Conservation (phyloP, 1,140 invertebrate genomes). For the Ips typographus region DNA sequence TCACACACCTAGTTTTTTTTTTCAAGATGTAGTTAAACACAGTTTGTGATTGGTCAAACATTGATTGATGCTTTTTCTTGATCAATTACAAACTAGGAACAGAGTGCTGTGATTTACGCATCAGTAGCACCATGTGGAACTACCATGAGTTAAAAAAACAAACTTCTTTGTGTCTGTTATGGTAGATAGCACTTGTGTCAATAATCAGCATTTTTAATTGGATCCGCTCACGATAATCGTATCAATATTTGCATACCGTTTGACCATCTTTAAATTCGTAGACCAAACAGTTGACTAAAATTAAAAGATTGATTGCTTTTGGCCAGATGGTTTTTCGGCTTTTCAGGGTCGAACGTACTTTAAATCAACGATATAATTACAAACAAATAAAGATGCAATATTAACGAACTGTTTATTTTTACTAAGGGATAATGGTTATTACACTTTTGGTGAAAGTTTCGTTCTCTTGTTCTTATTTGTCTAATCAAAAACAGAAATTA, state of each 20-base stretch:
- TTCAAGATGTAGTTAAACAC: too few species aligned
- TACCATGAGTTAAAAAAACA: neutral
- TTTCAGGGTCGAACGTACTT: slow-evolving; percentile 3
- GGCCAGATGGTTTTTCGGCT: slow-evolving; percentile 1
- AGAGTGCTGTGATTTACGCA: neutral
- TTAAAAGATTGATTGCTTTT: neutral
- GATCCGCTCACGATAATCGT: neutral
- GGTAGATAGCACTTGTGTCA: neutral
- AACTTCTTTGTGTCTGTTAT: neutral
- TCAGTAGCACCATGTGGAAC: neutral
- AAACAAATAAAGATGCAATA: neutral
- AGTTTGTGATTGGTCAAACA: too few species aligned
- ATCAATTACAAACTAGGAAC: neutral
- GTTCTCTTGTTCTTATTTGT: neutral
- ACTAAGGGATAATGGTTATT: neutral
- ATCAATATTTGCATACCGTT: neutral
- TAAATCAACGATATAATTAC: slow-evolving; percentile 3
- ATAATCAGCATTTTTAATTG: neutral
- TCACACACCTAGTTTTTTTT: too few species aligned
- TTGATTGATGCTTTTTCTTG: too few species aligned
- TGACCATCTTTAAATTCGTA: neutral
- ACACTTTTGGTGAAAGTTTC: neutral
- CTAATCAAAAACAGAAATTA: slow-evolving; percentile 3
- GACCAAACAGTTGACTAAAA: slow-evolving; percentile 11
- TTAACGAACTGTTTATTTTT: neutral